Evolutionary conservation across 2,113 vertebrate genomes (phyloP).

Genomic region (Trichomycterus rosablanca): DNA sequence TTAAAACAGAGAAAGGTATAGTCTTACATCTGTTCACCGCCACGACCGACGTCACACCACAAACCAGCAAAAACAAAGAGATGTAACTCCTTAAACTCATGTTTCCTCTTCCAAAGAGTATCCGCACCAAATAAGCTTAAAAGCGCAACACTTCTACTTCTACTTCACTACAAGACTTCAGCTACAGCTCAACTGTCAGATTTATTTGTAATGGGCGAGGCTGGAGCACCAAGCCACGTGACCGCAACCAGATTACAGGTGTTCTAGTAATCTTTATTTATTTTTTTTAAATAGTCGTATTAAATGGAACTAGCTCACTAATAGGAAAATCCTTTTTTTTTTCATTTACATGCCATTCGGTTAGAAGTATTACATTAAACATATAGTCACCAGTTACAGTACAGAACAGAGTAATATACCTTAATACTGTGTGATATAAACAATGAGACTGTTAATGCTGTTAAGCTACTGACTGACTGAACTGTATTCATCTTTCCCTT

Average conservation of each 20-base stretch:
- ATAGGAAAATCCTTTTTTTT: too few relatives aligned
- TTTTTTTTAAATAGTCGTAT: too few relatives aligned
- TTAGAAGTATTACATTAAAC: too few relatives aligned
- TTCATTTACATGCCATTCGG: too few relatives aligned
- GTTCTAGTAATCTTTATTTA: neutral
- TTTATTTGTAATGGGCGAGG: neutral
- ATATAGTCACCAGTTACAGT: too few relatives aligned
- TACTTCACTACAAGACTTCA: too few relatives aligned
- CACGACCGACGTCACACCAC: slow-evolving; percentile 46
- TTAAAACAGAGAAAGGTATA: neutral
- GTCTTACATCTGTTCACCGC: slow-evolving; percentile 28
- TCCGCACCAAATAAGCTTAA: neutral
- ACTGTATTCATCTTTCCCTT: too few relatives aligned
- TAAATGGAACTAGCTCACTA: too few relatives aligned
- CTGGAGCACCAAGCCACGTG: neutral
- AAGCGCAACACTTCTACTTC: neutral
- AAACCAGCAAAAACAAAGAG: slow-evolving; percentile 50
- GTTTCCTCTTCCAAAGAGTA: slow-evolving; percentile 15
- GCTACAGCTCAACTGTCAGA: neutral
- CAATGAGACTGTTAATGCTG: too few relatives aligned
- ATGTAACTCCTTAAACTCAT: slow-evolving; percentile 52
- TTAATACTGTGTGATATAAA: too few relatives aligned
- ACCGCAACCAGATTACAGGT: neutral
- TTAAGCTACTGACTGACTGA: too few relatives aligned
- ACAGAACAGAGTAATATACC: too few relatives aligned